A percentile compares a stretch with the other conserved stretches of the same genome.
Evolutionary conservation across 2,888 invertebrate genomes (phyloP).

Genomic region (Strigamia crassipes): DNA sequence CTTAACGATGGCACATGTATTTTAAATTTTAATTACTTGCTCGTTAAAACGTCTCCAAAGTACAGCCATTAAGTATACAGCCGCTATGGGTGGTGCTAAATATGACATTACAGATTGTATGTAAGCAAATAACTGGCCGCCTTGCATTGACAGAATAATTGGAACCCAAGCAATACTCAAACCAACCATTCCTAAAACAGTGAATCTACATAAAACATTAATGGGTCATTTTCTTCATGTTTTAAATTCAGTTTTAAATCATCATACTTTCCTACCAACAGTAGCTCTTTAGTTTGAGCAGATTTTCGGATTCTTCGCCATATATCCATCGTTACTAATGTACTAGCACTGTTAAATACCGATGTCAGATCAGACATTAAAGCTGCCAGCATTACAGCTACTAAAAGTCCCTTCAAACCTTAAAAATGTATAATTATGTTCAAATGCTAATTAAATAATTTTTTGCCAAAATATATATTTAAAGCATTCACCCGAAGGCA

Average conservation of each 20-base stretch:
- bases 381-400: constrained; percentile 64
- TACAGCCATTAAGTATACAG: constrained; percentile 58
- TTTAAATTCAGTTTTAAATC: background rate
- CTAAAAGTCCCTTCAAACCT: constrained; percentile 58
- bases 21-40: constrained; percentile 52
- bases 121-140: constrained; percentile 60
- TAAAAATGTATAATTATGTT: background rate
- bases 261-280: constrained; percentile 61
- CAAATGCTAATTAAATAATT: no score
- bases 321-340: constrained; percentile 65
- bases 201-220: background rate
- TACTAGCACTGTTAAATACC: constrained; percentile 64
- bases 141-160: constrained; percentile 60
- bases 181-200: constrained; percentile 57
- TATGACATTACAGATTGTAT: constrained; percentile 59
- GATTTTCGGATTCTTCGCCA: constrained; percentile 60
- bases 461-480: no score
- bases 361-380: constrained; percentile 64
- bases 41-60: constrained; percentile 59
- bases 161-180: constrained; percentile 61
- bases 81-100: constrained; percentile 60
- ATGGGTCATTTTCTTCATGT: background rate
- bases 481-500: constrained; percentile 57
- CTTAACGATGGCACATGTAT: background rate
- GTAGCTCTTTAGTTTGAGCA: constrained; percentile 58